Base-by-base conservation (phyloP, 1,140 invertebrate species). In the Musca vetustissima region DNA sequence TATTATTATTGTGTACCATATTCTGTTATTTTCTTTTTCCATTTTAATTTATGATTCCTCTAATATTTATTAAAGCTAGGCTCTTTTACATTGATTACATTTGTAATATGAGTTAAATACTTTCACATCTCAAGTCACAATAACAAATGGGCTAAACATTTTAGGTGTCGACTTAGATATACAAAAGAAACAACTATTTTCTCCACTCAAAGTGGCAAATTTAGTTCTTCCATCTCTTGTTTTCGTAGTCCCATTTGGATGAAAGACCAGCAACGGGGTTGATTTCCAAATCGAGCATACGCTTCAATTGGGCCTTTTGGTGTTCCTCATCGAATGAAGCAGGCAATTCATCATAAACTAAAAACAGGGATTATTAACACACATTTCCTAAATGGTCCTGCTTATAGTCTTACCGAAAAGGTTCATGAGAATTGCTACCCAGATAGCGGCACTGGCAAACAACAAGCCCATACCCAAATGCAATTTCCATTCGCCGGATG, bases 401-500 rank as follows among this genome's bases (percentile, higher is more conserved):
- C n/a, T 47, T 47, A 64, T 32, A 66, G 36, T 73, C 86, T 87
- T 85, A 95, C 94, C 89, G 71, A 86, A 93, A 22, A 86, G 49
- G 76, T 91, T 93, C 79, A 92, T 85, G 69, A 84, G 88, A 59
- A 93, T 86, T 72, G 86, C 90, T 0, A 89, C 73, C 91, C 92
- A 95, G 6, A 94, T 61, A 14, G 88, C 87, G 0, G 88, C 13
- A 0, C 88, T 86, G 1, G 86, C 68, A 14, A 86, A 79, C 0
- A 90, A 70, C 0, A 92, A 74, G 3, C 78, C 68, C 70, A 87
- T 79, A 55, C 92, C 93, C 28, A 92, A 0, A 1, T 90, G 82
- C 15, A 84, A 85, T 85, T 98, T 98, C 95, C 95, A 97, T 78
- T 94, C 89, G 8, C 95, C 95, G 53, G 90, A 91, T 28, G 92